phyloP scores from a whole-genome alignment of 2,113 vertebrate species.

The Mixornis gularis region DNA sequence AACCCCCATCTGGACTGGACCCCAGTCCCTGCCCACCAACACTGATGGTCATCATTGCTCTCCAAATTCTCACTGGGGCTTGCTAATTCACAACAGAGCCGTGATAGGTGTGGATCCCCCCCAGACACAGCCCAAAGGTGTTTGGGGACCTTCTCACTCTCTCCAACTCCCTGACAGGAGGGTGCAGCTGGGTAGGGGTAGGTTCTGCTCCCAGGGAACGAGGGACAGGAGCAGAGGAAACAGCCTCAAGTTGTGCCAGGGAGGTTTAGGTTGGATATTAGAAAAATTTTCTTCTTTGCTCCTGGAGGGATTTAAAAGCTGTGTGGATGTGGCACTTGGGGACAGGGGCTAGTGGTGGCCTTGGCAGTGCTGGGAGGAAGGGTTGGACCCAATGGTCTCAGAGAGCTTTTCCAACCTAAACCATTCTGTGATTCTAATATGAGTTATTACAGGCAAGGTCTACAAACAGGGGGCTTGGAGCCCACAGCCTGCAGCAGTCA shows the following conservation, averaged over 20 bases:
- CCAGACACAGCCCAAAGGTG: neutral
- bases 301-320: neutral
- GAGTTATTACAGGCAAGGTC: neutral
- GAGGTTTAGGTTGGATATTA: neutral
- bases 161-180: neutral
- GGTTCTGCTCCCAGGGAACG: neutral
- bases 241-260: neutral
- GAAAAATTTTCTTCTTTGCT: neutral
- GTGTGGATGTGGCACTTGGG: neutral
- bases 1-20: neutral
- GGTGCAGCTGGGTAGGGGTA: neutral
- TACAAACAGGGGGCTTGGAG: neutral
- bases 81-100: neutral
- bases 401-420: neutral
- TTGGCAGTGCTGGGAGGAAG: neutral
- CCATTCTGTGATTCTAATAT: accelerated
- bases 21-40: neutral
- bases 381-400: neutral
- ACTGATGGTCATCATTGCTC: neutral
- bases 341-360: neutral
- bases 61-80: neutral
- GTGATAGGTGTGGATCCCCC: accelerated
- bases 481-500: neutral
- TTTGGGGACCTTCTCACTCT: neutral
- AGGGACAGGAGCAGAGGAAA: neutral